These are phyloP conservation scores for Cricetomys ansorgei DNA, from an alignment of 2,113 vertebrate genomes.

Conservation along the genomic window DNA sequence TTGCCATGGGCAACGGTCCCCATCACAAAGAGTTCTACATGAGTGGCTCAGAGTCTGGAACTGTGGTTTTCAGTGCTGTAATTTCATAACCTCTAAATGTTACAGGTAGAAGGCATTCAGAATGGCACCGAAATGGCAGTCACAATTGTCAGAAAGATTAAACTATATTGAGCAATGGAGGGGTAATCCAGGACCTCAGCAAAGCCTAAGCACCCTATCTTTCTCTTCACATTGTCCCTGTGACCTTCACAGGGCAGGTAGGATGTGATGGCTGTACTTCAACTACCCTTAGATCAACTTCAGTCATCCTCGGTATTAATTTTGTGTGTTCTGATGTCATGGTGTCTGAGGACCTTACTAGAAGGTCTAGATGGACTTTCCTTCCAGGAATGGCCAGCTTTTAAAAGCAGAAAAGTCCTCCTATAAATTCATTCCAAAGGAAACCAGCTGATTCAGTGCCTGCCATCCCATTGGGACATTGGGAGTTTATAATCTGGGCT, in stretches of 20 bases:
- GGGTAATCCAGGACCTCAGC: background rate
- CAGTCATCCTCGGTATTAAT: background rate
- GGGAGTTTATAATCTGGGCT: too few relatives aligned
- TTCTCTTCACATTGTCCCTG: background rate
- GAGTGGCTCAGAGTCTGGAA: background rate
- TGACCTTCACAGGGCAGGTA: background rate
- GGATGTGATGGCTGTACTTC: background rate
- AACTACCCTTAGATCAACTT: background rate
- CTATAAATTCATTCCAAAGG: background rate
- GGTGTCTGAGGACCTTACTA: rapidly evolving
- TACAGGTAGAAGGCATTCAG: background rate
- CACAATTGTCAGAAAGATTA: background rate
- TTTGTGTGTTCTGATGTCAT: background rate
- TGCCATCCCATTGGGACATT: too few relatives aligned
- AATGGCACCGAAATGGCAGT: background rate
- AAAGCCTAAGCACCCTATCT: background rate
- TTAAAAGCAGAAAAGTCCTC: background rate
- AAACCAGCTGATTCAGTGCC: background rate
- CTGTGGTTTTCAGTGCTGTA: background rate
- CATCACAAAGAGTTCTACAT: background rate
- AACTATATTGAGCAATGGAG: background rate
- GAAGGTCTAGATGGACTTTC: background rate
- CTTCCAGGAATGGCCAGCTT: too few relatives aligned
- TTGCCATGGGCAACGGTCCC: background rate
- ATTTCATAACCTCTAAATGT: background rate